A percentile compares a stretch with the other conserved stretches of the same genome.
These are phyloP conservation scores for Heliconius hewitsoni DNA, from an alignment of 1,140 invertebrate genomes.

Conservation along the genomic window DNA sequence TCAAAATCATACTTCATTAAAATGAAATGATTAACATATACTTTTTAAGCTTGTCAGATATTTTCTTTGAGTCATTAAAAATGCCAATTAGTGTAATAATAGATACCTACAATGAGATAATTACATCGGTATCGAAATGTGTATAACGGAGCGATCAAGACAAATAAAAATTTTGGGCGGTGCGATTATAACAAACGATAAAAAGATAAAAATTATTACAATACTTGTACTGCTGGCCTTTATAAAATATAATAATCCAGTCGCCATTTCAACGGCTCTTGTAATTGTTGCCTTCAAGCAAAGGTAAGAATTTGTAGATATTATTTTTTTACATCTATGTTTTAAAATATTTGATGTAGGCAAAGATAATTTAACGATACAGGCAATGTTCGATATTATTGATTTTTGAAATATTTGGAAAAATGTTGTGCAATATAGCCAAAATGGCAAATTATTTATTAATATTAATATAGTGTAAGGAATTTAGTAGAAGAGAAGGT, in stretches of 20 bases:
- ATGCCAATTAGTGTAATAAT: not conserved
- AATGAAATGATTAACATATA: not conserved
- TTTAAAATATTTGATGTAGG: not conserved
- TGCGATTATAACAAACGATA: constrained; percentile 27
- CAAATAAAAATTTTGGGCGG: not conserved
- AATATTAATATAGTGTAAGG: no score
- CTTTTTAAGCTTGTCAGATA: not conserved
- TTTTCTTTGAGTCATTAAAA: not conserved
- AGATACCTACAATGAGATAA: not conserved
- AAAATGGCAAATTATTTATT: no score
- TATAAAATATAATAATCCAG: constrained; percentile 27
- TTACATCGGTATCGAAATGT: not conserved
- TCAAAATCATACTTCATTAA: not conserved
- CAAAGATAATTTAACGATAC: not conserved
- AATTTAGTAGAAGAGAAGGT: no score
- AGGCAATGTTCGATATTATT: no score
- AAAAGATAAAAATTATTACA: constrained; percentile 18
- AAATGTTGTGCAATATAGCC: no score
- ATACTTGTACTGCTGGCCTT: constrained; percentile 9
- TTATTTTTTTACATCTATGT: not conserved
- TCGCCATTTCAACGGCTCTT: constrained; percentile 5
- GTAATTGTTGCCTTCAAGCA: constrained; percentile 25
- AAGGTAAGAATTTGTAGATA: constrained; percentile 22
- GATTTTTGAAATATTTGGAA: no score
- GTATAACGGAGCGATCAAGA: not conserved